These are phyloP conservation scores for Crax fasciolata DNA, from an alignment of 2,797 vertebrate species.

Conservation along the genomic window DNA sequence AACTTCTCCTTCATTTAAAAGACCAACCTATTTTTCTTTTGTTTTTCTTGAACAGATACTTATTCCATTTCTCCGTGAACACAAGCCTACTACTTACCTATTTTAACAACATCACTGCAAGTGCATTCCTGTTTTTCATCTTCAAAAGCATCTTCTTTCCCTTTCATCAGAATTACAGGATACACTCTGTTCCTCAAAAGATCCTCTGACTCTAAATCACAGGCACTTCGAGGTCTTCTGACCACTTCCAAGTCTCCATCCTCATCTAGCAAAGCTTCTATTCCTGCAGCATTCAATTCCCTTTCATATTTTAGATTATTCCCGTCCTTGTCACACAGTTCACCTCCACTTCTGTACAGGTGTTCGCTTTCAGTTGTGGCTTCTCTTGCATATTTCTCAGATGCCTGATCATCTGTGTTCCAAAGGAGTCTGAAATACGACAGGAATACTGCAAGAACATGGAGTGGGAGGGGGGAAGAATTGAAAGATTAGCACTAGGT, in stretches of 20 bases:
- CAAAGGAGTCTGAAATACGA: conserved; percentile 89
- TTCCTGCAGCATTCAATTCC: neutral
- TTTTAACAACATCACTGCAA: conserved; percentile 81
- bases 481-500: neutral
- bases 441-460: conserved; percentile 87
- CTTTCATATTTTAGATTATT: neutral
- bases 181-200: conserved; percentile 81
- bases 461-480: neutral
- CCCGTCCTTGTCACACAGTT: neutral
- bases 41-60: neutral
- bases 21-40: neutral
- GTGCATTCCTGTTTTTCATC: conserved; percentile 47
- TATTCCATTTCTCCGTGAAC: neutral
- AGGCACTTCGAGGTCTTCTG: conserved; percentile 79
- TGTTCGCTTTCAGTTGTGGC: neutral
- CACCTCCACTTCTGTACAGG: neutral
- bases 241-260: conserved; percentile 92
- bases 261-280: conserved; percentile 82
- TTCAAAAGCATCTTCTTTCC: conserved; percentile 63
- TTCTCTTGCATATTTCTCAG: neutral
- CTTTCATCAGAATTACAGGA: conserved; percentile 88
- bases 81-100: conserved; percentile 84
- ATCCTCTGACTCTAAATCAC: neutral
- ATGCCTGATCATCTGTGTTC: conserved; percentile 33
- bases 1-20: neutral